phyloP scores from a whole-genome alignment of 2,797 vertebrate genomes.

The Falco berigora region DNA sequence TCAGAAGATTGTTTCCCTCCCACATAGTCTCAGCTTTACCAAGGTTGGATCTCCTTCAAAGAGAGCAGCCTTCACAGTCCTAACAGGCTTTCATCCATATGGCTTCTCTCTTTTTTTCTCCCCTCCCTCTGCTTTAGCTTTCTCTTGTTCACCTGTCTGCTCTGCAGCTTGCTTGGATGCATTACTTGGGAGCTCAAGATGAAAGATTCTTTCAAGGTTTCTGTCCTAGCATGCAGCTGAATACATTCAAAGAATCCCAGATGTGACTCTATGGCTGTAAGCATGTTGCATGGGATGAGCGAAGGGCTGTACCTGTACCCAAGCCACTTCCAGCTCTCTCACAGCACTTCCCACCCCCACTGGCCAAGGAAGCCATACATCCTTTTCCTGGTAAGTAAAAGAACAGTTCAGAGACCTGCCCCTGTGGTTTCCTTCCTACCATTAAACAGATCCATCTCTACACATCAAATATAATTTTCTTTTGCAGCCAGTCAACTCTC shows the following conservation, averaged over 20 bases:
- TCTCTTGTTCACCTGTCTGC: neutral
- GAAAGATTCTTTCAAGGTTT: neutral
- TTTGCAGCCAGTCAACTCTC: neutral
- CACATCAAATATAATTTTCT: neutral
- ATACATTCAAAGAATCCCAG: neutral
- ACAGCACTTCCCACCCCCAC: neutral
- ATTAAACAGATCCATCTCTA: neutral
- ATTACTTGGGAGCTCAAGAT: neutral
- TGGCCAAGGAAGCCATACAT: neutral
- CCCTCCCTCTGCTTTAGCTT: neutral
- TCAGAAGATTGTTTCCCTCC: neutral
- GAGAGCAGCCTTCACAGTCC: neutral
- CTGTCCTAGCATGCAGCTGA: neutral
- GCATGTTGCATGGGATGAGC: neutral
- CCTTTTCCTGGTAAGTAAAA: neutral
- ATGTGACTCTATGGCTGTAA: neutral
- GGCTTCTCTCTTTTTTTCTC: neutral
- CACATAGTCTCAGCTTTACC: neutral
- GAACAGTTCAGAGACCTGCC: neutral
- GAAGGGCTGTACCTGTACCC: neutral
- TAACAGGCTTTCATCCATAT: neutral
- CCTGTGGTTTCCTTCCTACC: neutral
- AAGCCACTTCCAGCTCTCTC: neutral
- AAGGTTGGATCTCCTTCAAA: slow-evolving; percentile 22
- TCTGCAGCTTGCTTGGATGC: neutral